phyloP scores from a whole-genome alignment of 1,140 invertebrate species.

The Gryon sp. region DNA sequence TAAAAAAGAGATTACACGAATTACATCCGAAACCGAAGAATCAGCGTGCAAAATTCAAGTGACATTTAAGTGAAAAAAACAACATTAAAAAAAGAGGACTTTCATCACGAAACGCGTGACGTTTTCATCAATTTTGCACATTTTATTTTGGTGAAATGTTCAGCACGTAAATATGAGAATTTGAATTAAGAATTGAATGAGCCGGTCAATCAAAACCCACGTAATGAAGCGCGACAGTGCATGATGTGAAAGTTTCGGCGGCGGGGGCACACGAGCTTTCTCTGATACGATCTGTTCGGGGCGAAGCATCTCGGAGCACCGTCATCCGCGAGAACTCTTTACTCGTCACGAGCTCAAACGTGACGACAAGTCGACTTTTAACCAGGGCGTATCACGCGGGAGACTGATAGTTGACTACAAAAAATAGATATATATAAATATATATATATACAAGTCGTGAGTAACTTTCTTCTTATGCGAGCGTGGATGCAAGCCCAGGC shows the following conservation, averaged over 20 bases:
- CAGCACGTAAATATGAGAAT: conserved; percentile 8
- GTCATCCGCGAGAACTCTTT: no score
- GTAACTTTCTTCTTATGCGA: conserved; percentile 48
- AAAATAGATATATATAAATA: no score
- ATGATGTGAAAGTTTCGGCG: conserved; percentile 40
- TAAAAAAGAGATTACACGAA: no score
- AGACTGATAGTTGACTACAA: conserved; percentile 13
- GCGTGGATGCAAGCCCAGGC: conserved; percentile 5
- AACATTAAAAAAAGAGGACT: no score
- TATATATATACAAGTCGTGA: no score
- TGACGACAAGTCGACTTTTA: conserved; percentile 45
- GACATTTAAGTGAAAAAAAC: no score
- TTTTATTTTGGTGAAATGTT: conserved; percentile 7
- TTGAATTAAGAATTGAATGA: conserved; percentile 2
- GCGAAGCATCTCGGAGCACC: conserved; percentile 13
- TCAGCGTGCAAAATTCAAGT: no score
- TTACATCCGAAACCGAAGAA: no score
- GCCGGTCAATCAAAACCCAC: conserved; percentile 20
- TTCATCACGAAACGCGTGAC: no score
- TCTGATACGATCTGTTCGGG: conserved; percentile 23
- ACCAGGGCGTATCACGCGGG: conserved; percentile 50
- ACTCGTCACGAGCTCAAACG: conserved; percentile 29
- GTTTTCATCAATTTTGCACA: no score
- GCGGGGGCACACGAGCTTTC: conserved; percentile 27
- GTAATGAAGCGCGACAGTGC: conserved; percentile 45